These are phyloP conservation scores for Poeciliopsis occidentalis DNA, from an alignment of 2,113 vertebrate genomes.

Conservation along the genomic window DNA sequence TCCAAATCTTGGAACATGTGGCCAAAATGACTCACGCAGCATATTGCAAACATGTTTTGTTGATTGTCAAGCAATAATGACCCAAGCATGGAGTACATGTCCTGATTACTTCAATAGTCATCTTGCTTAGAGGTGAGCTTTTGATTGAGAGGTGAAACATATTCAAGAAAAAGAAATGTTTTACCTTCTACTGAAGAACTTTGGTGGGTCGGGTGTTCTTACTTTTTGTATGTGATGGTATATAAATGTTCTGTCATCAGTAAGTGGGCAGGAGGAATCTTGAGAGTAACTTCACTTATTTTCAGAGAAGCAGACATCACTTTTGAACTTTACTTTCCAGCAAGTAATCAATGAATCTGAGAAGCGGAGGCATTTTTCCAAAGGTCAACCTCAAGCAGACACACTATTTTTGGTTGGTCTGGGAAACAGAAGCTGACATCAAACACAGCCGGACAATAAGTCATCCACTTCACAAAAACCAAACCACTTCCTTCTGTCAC, in stretches of 20 bases:
- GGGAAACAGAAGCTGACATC: constrained; percentile 8
- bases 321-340: constrained; percentile 26
- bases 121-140: too few species aligned
- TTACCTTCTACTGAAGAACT: background rate
- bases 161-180: background rate
- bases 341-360: constrained; percentile 4
- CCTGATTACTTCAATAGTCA: too few species aligned
- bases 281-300: background rate
- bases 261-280: background rate
- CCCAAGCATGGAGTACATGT: too few species aligned
- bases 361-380: background rate
- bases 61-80: too few species aligned
- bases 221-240: background rate
- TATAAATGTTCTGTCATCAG: background rate
- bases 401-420: background rate
- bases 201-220: background rate
- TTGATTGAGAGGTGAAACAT: background rate
- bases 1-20: too few species aligned
- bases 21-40: too few species aligned
- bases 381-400: constrained; percentile 15
- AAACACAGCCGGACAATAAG: background rate
- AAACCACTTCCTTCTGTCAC: background rate
- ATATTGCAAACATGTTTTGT: too few species aligned
- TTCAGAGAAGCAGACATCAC: background rate
- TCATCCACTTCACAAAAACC: background rate